These are phyloP conservation scores for Colostygia pectinataria DNA, from an alignment of 2,888 invertebrate genomes.

Conservation along the genomic window DNA sequence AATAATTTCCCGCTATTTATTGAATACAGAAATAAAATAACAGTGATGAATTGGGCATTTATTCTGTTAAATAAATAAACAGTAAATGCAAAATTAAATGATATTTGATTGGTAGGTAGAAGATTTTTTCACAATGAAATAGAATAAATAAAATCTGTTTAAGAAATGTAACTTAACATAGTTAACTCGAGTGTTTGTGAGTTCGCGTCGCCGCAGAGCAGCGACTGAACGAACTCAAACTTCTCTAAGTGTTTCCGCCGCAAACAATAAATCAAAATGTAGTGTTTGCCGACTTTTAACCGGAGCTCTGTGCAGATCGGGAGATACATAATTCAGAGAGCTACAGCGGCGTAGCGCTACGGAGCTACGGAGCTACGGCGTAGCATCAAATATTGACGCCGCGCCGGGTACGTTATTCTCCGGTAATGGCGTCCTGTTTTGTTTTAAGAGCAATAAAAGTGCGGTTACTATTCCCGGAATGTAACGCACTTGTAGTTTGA, in stretches of 20 bases:
- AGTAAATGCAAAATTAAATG: no score
- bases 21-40: background rate
- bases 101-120: no score
- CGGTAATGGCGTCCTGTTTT: conserved; percentile 21
- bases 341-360: conserved; percentile 14
- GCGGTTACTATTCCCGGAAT: background rate
- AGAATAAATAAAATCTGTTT: no score
- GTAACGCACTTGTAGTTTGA: no score
- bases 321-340: conserved; percentile 9
- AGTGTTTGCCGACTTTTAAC: conserved; percentile 4
- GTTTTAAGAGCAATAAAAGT: conserved; percentile 22
- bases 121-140: background rate
- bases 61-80: background rate
- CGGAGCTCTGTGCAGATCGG: conserved; percentile 12
- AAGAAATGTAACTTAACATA: no score
- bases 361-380: conserved; percentile 14
- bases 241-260: no score
- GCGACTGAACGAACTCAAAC: no score
- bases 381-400: conserved; percentile 28
- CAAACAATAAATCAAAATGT: conserved; percentile 8
- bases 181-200: no score
- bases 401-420: conserved; percentile 22
- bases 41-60: no score
- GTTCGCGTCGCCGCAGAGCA: no score
- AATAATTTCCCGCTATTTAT: no score